phyloP scores from a whole-genome alignment of 2,797 vertebrate species.

The Cyclura pinguis region DNA sequence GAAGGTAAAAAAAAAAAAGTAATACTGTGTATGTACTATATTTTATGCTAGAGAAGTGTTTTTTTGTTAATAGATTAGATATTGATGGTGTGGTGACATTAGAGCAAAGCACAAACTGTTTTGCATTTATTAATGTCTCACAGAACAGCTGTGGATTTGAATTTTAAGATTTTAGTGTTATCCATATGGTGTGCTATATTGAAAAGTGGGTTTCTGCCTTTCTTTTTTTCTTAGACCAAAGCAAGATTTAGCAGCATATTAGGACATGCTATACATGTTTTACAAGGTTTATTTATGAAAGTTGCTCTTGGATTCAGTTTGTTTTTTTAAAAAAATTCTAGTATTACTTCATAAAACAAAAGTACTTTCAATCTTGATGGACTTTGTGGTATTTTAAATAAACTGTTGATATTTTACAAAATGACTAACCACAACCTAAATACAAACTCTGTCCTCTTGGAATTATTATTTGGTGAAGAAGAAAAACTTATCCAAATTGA shows the following conservation, averaged over 20 bases:
- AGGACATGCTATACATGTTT: neutral
- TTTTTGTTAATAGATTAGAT: conserved; percentile 12
- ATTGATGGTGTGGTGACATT: neutral
- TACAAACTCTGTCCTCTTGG: neutral
- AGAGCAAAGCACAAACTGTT: conserved; percentile 10
- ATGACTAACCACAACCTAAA: neutral
- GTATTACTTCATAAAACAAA: neutral
- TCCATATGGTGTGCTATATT: neutral
- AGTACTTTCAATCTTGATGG: neutral
- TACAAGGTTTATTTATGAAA: neutral
- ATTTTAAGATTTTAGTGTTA: neutral
- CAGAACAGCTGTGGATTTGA: neutral
- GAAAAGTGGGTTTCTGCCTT: neutral
- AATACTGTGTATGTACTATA: neutral
- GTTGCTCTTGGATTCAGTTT: neutral
- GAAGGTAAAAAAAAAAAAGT: neutral
- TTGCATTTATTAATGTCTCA: conserved; percentile 5
- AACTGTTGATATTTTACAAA: conserved; percentile 9
- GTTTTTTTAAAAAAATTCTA: neutral
- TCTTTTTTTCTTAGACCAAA: neutral
- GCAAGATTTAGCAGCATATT: neutral
- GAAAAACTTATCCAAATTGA: neutral
- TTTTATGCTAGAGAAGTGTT: conserved; percentile 28
- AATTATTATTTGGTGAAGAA: neutral
- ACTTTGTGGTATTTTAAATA: neutral